These are phyloP conservation scores for Lasaia peninsularis DNA, from an alignment of 1,140 invertebrate genomes.

Conservation along the genomic window DNA sequence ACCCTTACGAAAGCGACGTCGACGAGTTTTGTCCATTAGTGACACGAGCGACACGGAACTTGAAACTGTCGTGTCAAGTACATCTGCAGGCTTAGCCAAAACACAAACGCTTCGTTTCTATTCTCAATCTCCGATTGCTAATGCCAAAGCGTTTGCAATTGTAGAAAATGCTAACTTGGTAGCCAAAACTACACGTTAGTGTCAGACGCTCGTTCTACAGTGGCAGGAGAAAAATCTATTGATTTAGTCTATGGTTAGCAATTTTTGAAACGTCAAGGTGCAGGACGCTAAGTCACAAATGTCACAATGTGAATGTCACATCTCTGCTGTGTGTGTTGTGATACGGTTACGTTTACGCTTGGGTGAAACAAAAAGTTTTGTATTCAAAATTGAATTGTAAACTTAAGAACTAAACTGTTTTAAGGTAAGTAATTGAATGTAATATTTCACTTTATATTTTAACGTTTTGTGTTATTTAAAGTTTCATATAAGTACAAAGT, in stretches of 20 bases:
- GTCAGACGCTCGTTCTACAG: background rate
- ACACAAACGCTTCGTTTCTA: background rate
- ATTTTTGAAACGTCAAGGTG: background rate
- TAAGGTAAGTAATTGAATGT: too few species aligned
- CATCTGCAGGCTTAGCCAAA: background rate
- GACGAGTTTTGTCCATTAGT: too few species aligned
- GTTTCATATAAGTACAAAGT: background rate
- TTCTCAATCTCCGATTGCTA: too few species aligned
- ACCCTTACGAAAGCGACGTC: too few species aligned
- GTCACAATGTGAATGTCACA: too few species aligned
- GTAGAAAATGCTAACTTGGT: background rate
- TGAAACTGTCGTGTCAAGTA: too few species aligned
- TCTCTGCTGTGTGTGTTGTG: background rate
- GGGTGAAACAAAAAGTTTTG: too few species aligned
- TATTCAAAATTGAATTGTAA: too few species aligned
- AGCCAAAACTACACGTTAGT: background rate
- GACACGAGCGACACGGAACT: too few species aligned
- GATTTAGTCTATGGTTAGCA: background rate
- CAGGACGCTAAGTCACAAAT: too few species aligned
- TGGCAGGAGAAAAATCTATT: background rate
- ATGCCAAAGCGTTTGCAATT: background rate
- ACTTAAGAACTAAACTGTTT: too few species aligned
- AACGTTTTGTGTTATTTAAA: background rate
- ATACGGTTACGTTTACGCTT: background rate
- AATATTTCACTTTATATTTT: too few species aligned